These are phyloP conservation scores for Graphium colonna DNA, from an alignment of 2,888 invertebrate genomes.

Conservation along the genomic window DNA sequence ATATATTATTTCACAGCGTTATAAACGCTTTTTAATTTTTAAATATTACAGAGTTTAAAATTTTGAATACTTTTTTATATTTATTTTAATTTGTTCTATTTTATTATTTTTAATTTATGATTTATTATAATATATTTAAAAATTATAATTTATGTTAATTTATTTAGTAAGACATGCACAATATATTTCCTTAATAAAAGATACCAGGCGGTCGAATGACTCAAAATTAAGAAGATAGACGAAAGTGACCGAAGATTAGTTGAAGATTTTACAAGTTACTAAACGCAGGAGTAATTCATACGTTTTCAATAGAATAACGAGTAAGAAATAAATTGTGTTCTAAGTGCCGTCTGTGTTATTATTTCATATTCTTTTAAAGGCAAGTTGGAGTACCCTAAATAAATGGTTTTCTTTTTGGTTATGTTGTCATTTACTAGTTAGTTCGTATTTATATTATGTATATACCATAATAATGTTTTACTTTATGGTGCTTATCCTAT, in stretches of 20 bases:
- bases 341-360: constrained; percentile 19
- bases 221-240: constrained; percentile 68
- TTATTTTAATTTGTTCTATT: no score
- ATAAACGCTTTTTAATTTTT: no score
- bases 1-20: no score
- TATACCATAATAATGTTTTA: no score
- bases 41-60: no score
- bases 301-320: constrained; percentile 14
- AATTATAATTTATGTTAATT: no score
- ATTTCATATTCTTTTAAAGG: constrained; percentile 5
- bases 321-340: constrained; percentile 30
- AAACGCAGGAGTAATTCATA: constrained; percentile 6
- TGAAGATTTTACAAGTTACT: constrained; percentile 5
- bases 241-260: constrained; percentile 1
- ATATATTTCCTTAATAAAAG: constrained; percentile 12
- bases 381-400: background rate
- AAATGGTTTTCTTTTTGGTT: constrained; percentile 1
- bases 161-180: no score
- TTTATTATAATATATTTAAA: no score
- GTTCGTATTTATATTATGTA: no score
- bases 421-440: background rate
- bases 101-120: no score
- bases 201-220: constrained; percentile 70
- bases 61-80: no score
- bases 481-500: no score